Evolutionary conservation across 1,140 invertebrate genomes (phyloP), one percentile per base, ranked within the genome.

Genomic region (Cotesia typhae): DNA sequence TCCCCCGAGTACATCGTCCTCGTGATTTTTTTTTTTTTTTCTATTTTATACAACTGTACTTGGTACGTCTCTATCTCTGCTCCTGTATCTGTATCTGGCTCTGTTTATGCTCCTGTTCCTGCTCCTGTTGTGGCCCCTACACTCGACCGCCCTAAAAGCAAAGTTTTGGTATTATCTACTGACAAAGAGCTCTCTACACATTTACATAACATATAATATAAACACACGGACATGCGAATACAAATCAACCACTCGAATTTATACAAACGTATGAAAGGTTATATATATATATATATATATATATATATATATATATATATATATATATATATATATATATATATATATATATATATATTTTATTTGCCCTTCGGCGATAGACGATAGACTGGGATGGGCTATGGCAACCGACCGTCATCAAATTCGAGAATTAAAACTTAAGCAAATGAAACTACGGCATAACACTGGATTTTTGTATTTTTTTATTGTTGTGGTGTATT

Each of bases 61-160:
- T 28, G 28, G 28, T 2, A 28, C 28, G 28, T 28, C 28, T 28
- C 28, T 28, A 28, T 28, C 28, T 28, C 28, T 28, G 28, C 28
- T 28, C 2, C 28, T 28, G 28, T 28, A 28, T 28, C 28, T 28
- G 28, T 28, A 28, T 28, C 1, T 28, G 28, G 28, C 17, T 17
- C 17, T 28, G 28, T 28, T 28, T 28, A 28, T 47, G 41, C 41
- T 47, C 6, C 41, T 9, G 5, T 10, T 67, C 35, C 65, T 14
- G 10, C 20, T 4, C 7, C n/a, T 53, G 53, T 36, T 4, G 28
- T 6, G 12, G 28, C 55, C 35, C 41, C 10, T 6, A 6, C 41
- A 6, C 41, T 52, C 41, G 51, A 37, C 20, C 28, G 36, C n/a
- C 12, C 61, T 71, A 53, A 71, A 53, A 71, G 70, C 70, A 71